Conservation (phyloP, 35 echinoderm and acorn worm genomes). For the Chiridota heheva region DNA sequence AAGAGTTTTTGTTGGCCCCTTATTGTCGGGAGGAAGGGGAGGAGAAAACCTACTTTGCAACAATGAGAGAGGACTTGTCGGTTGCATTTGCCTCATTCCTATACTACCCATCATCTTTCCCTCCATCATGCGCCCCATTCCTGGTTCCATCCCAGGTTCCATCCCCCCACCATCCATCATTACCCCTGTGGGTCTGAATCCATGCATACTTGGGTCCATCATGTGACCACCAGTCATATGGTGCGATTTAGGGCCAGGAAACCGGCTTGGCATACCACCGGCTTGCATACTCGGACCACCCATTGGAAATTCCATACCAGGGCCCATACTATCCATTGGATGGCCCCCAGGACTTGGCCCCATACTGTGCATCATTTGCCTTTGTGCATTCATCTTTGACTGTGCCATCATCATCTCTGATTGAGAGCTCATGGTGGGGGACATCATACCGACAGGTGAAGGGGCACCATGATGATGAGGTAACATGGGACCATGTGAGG, state of each 20-base stretch:
- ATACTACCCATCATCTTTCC: constrained; percentile 35
- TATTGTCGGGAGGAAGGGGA: constrained; percentile 87
- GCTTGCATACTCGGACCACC: constrained; percentile 13
- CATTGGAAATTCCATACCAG: constrained; percentile 35
- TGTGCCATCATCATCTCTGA: constrained; percentile 28
- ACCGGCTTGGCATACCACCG: constrained; percentile 13
- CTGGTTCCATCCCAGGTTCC: constrained; percentile 14
- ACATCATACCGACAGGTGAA: constrained; percentile 54
- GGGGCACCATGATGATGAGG: constrained; percentile 27
- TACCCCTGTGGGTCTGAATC: constrained; percentile 33
- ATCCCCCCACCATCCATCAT: constrained; percentile 45
- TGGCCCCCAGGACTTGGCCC: constrained; percentile 27
- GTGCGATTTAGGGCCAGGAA: constrained; percentile 14
- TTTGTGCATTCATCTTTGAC: constrained; percentile 28
- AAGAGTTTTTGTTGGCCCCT: constrained; percentile 98
- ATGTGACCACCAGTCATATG: constrained; percentile 22
- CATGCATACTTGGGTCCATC: constrained; percentile 41
- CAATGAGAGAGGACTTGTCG: constrained; percentile 78
- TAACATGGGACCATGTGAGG: constrained; percentile 47
- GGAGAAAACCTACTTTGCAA: constrained; percentile 91
- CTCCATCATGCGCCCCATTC: constrained; percentile 29
- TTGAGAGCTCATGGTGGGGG: constrained; percentile 14
- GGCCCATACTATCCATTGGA: constrained; percentile 53
- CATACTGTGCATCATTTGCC: constrained; percentile 42
- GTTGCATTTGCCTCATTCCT: constrained; percentile 42